These are phyloP conservation scores for Montipora capricornis DNA, from an alignment of 64 coral and sea anemone species.

Conservation along the genomic window DNA sequence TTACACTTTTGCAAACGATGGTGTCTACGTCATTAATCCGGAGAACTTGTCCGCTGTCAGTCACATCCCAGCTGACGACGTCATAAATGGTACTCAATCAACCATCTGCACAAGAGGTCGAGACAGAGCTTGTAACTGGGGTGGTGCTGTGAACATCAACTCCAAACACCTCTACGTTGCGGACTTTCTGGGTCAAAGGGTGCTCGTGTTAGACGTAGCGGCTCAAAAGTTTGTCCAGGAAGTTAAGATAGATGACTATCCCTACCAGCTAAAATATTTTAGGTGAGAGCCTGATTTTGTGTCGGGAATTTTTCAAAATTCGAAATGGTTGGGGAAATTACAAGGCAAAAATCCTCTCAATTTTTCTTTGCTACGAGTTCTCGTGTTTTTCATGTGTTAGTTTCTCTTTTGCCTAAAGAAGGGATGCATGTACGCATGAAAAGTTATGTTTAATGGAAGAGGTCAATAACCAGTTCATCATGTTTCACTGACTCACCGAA, in stretches of 20 bases:
- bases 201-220: constrained; percentile 59
- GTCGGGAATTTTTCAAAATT: too few species aligned
- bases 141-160: constrained; percentile 49
- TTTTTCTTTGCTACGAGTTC: too few species aligned
- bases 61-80: constrained; percentile 64
- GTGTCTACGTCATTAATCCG: constrained; percentile 75
- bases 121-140: constrained; percentile 63
- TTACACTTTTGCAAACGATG: constrained; percentile 68
- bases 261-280: constrained; percentile 69
- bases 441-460: too few species aligned
- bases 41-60: constrained; percentile 33
- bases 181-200: constrained; percentile 47
- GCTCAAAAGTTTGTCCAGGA: constrained; percentile 51
- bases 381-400: too few species aligned
- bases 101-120: constrained; percentile 49
- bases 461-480: too few species aligned
- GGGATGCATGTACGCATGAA: too few species aligned
- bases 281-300: not conserved
- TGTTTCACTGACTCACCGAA: too few species aligned
- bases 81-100: constrained; percentile 43
- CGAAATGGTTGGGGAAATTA: too few species aligned
- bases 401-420: too few species aligned
- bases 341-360: too few species aligned
- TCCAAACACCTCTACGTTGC: constrained; percentile 51
- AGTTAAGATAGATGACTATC: constrained; percentile 30